Percentiles rank a stretch among this genome's conserved stretches.
These are phyloP conservation scores for Gouania willdenowi DNA, from an alignment of 2,797 vertebrate species.

Conservation along the genomic window DNA sequence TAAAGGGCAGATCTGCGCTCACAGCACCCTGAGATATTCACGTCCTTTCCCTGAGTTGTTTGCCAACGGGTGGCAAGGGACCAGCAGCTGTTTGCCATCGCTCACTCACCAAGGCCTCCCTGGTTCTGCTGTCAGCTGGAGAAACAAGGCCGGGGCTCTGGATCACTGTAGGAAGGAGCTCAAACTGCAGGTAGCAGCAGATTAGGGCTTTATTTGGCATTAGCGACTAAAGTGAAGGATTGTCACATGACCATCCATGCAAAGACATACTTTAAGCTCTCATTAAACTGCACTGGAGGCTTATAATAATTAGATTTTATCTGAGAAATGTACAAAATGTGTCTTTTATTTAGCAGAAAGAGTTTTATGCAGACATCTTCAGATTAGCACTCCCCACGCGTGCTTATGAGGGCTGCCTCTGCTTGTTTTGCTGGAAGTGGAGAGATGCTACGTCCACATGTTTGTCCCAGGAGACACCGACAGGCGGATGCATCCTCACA, in stretches of 20 bases:
- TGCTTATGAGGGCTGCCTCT: neutral
- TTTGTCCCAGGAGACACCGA: neutral
- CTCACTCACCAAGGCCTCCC: constrained; percentile 36
- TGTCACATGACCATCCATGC: constrained; percentile 32
- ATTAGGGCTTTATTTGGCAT: constrained; percentile 34
- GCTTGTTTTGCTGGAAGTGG: neutral
- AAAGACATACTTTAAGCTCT: constrained; percentile 20
- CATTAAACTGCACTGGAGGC: constrained; percentile 17
- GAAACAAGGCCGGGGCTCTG: constrained; percentile 33
- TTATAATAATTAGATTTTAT: constrained; percentile 6
- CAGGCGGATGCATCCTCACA: constrained; percentile 32
- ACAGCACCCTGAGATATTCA: constrained; percentile 14
- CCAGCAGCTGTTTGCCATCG: constrained; percentile 57
- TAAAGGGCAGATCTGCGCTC: neutral
- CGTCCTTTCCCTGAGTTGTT: constrained; percentile 14
- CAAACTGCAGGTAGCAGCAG: constrained; percentile 27
- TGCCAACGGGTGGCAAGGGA: constrained; percentile 46
- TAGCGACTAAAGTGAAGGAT: constrained; percentile 36
- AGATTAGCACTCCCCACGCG: constrained; percentile 11
- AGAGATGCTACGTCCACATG: constrained; percentile 2
- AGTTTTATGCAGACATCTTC: constrained; percentile 9
- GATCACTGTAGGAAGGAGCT: constrained; percentile 6
- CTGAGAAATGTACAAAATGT: constrained; percentile 12
- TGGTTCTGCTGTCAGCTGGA: neutral
- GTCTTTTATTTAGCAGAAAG: constrained; percentile 26